These are phyloP conservation scores for Glyptemys insculpta DNA, from an alignment of 2,797 vertebrate genomes.

Conservation along the genomic window DNA sequence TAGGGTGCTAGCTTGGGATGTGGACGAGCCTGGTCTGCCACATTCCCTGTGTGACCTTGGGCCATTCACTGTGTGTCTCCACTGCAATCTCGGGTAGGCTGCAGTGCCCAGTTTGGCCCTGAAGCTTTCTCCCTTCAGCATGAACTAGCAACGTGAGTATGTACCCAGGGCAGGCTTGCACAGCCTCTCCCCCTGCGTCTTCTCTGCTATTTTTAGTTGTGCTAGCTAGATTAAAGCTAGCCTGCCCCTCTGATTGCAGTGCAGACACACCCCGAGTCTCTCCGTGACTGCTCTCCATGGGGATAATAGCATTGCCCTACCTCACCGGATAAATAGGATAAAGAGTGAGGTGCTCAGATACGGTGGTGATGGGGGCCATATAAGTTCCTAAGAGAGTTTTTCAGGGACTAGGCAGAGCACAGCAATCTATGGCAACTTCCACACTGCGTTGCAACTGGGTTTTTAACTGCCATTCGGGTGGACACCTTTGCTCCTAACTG, in stretches of 20 bases:
- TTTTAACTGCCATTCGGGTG: neutral
- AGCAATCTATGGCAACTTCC: neutral
- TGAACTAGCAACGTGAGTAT: neutral
- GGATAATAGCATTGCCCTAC: neutral
- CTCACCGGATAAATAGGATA: neutral
- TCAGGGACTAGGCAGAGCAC: neutral
- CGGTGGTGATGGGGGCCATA: neutral
- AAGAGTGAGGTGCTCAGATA: neutral
- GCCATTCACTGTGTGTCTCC: neutral
- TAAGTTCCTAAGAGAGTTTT: neutral
- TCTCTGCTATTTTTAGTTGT: neutral
- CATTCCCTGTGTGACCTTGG: neutral
- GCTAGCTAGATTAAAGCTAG: neutral
- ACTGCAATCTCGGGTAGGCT: neutral
- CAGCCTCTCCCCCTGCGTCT: neutral
- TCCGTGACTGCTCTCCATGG: neutral
- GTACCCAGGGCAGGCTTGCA: neutral
- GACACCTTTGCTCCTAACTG: neutral
- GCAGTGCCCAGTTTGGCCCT: neutral
- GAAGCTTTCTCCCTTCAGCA: neutral
- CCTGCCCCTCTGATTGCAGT: neutral
- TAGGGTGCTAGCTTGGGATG: neutral
- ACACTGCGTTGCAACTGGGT: neutral
- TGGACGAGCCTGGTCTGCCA: accelerated
- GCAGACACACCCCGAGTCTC: neutral